Percentiles rank a stretch among this genome's conserved stretches.
Evolutionary conservation across 1,140 invertebrate species (phyloP).

Genomic region (Sipha flava): DNA sequence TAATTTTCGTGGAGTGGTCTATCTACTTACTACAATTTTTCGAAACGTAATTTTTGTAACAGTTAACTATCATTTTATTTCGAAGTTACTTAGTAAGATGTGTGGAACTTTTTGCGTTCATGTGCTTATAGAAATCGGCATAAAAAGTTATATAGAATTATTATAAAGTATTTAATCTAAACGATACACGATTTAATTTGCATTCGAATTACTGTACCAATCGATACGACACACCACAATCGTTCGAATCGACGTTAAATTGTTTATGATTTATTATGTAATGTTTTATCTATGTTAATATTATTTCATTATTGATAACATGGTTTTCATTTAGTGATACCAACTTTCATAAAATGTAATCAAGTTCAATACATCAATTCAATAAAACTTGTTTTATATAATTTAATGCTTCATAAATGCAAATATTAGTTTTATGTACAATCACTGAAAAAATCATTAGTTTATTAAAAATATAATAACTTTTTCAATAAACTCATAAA

Average conservation of each 20-base stretch:
- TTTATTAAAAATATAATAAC: background rate
- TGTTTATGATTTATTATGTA: background rate
- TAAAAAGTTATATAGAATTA: too few species aligned
- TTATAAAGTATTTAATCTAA: too few species aligned
- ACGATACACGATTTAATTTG: too few species aligned
- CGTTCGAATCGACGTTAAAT: background rate
- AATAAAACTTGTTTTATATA: background rate
- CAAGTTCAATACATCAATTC: background rate
- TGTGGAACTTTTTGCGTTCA: too few species aligned
- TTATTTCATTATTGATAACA: background rate
- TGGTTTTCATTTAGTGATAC: background rate
- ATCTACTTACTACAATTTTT: too few species aligned
- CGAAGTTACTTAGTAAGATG: too few species aligned
- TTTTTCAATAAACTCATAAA: constrained; percentile 8
- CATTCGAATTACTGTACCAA: background rate
- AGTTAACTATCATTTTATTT: too few species aligned
- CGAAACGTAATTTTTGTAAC: too few species aligned
- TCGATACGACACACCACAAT: background rate
- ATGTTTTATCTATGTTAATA: background rate
- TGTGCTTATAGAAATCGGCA: too few species aligned
- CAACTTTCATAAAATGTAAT: background rate
- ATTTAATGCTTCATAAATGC: background rate
- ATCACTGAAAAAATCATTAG: background rate
- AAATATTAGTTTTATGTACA: background rate
- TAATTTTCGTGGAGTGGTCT: too few species aligned